Base-by-base conservation (phyloP, 1,140 invertebrate genomes). In the Diachasma alloeum region DNA sequence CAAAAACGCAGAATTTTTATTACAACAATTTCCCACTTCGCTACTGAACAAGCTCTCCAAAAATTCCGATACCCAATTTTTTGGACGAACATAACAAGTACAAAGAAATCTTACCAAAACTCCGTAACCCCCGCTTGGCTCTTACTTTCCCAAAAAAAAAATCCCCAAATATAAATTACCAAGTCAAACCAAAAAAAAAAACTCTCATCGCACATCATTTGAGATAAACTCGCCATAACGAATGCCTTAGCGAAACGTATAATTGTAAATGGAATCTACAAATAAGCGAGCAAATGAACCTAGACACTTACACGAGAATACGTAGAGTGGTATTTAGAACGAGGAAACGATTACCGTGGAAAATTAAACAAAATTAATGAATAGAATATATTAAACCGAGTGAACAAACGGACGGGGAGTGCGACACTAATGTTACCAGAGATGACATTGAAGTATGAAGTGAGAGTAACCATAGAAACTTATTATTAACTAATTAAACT, bases 231-330 rank as follows among this genome's bases (percentile, higher is more conserved):
- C 84, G 83, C 83, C 83, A 86, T 85, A 81, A 83, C 81, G 80
- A 85, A 85, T 86, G 84, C 85, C 84, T 85, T 85, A 86, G 85
- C 78, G 80, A 83, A 53, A 83, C 59, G 80, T 81, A 83, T 83
- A 81, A 71, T 72, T 73, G 36, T 73, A 80, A 78, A 70, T 69
- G 42, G 59, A 63, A 63, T 26, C 24, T 63, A 70, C 22, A 67
- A 78, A 71, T 70, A 68, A 77, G 66, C 44, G 53, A 78, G 17
- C 13, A 66, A 63, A 63, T 63, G 59, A 63, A 63, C 6, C 11
- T 63, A 63, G 24, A 24, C 24, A 63, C 24, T 26, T 11, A 63
- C 19, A 63, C 59, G 59, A 15, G 15, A 19, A 31, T 24, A 63
- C 19, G 59, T 63, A 63, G 59, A 63, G 11, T 26, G 19, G 59